A percentile compares a stretch with the other conserved stretches of the same genome.
Conservation (phyloP, 1,140 invertebrate species). For the Oryzaephilus surinamensis region DNA sequence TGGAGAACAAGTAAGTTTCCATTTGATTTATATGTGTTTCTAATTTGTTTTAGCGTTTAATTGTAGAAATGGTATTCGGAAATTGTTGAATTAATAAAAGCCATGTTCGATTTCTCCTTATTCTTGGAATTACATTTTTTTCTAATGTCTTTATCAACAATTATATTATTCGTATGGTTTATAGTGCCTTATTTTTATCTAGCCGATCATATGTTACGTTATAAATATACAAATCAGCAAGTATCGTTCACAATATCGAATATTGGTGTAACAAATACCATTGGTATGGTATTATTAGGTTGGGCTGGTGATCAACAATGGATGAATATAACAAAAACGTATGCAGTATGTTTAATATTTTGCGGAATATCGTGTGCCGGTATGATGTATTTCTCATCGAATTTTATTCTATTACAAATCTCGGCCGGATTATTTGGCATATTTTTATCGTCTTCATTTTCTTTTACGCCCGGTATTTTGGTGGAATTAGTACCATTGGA, state of each 20-base stretch:
- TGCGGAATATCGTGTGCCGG: constrained; percentile 61
- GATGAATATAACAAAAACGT: constrained; percentile 74
- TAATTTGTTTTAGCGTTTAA: constrained; percentile 20
- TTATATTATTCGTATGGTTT: constrained; percentile 80
- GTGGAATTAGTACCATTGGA: constrained; percentile 70
- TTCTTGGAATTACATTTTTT: constrained; percentile 71
- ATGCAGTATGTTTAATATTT: constrained; percentile 61
- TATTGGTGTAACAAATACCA: constrained; percentile 78
- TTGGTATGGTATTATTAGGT: constrained; percentile 81
- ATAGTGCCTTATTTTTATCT: constrained; percentile 86
- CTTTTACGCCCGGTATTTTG: constrained; percentile 77
- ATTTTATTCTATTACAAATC: constrained; percentile 46
- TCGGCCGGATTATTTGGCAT: constrained; percentile 64
- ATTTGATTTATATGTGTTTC: constrained; percentile 5
- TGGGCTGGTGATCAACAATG: constrained; percentile 81
- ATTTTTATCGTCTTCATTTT: constrained; percentile 77
- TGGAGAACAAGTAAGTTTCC: constrained; percentile 50
- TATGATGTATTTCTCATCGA: constrained; percentile 57
- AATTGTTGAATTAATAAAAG: constrained; percentile 55
- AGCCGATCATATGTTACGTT: constrained; percentile 55
- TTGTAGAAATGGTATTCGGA: constrained; percentile 73
- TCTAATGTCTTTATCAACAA: constrained; percentile 70
- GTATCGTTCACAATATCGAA: constrained; percentile 67
- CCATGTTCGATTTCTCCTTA: constrained; percentile 70
- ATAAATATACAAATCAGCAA: constrained; percentile 55